A percentile compares a stretch with the other conserved stretches of the same genome.
These are phyloP conservation scores for Pseudolycoriella hygida DNA, from an alignment of 2,888 invertebrate genomes.

Conservation along the genomic window DNA sequence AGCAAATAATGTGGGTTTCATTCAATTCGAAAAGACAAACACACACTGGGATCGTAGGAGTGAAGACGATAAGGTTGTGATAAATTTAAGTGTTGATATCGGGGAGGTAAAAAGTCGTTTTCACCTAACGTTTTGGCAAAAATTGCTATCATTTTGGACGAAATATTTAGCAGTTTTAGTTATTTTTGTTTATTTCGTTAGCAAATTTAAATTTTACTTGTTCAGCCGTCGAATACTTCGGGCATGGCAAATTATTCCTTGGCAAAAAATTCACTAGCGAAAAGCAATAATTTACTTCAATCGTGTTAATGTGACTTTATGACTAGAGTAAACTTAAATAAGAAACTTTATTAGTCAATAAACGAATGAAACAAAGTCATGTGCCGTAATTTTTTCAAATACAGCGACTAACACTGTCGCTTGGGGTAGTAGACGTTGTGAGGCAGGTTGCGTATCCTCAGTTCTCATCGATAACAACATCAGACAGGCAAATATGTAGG, in stretches of 20 bases:
- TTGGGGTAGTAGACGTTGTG: too few species aligned
- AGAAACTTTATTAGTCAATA: too few species aligned
- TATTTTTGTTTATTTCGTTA: neutral
- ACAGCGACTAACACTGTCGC: too few species aligned
- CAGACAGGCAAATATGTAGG: too few species aligned
- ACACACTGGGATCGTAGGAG: neutral
- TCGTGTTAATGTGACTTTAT: too few species aligned
- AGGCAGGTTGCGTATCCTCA: too few species aligned
- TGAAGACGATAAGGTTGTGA: neutral
- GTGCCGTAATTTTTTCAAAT: too few species aligned
- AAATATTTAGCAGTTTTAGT: slow-evolving; percentile 5
- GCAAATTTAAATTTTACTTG: neutral
- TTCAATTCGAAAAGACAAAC: slow-evolving; percentile 4
- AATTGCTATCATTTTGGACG: slow-evolving; percentile 5
- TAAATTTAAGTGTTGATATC: slow-evolving; percentile 4
- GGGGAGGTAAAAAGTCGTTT: slow-evolving; percentile 1
- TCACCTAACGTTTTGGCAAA: slow-evolving; percentile 6
- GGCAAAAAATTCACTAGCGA: neutral
- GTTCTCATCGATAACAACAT: too few species aligned
- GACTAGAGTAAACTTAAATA: too few species aligned
- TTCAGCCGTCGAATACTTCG: neutral
- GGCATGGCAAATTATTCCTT: neutral
- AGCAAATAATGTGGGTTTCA: slow-evolving; percentile 2
- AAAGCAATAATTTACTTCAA: too few species aligned
- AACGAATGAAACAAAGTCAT: too few species aligned